These are phyloP conservation scores for Malurus alboscapulatus DNA, from an alignment of 2,113 vertebrate genomes.

Conservation along the genomic window DNA sequence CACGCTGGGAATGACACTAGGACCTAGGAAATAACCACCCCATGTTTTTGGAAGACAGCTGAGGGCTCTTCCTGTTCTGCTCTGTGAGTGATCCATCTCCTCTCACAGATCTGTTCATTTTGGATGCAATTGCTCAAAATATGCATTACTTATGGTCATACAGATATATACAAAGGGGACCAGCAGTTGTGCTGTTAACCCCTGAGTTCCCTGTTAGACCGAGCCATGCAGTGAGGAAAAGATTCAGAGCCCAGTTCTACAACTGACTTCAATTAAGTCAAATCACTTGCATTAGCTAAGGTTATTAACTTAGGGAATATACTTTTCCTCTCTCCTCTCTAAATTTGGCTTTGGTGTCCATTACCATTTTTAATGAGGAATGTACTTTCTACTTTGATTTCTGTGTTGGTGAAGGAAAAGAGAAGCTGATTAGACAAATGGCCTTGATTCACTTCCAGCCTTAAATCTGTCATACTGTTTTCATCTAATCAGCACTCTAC, in stretches of 20 bases:
- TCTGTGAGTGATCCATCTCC: constrained; percentile 44
- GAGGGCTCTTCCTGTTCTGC: constrained; percentile 59
- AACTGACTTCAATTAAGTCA: neutral
- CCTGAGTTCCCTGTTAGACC: neutral
- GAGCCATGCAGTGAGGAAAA: neutral
- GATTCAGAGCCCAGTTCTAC: neutral
- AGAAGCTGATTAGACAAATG: neutral
- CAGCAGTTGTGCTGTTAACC: constrained; percentile 38
- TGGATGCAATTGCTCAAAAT: constrained; percentile 51
- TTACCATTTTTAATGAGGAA: neutral
- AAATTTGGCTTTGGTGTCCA: neutral
- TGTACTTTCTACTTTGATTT: neutral
- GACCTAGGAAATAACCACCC: constrained; percentile 42
- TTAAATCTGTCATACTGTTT: neutral
- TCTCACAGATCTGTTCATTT: constrained; percentile 47
- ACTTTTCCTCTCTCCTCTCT: neutral
- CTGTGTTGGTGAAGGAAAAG: neutral
- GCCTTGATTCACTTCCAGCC: neutral
- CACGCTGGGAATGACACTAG: constrained; percentile 12
- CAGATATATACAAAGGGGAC: constrained; percentile 28
- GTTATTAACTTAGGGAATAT: neutral
- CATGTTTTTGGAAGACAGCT: constrained; percentile 53
- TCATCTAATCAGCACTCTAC: neutral
- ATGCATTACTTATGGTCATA: constrained; percentile 35
- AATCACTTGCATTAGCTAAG: neutral